Conservation (phyloP, 2,797 vertebrate species). For the Hippocampus kuda region DNA sequence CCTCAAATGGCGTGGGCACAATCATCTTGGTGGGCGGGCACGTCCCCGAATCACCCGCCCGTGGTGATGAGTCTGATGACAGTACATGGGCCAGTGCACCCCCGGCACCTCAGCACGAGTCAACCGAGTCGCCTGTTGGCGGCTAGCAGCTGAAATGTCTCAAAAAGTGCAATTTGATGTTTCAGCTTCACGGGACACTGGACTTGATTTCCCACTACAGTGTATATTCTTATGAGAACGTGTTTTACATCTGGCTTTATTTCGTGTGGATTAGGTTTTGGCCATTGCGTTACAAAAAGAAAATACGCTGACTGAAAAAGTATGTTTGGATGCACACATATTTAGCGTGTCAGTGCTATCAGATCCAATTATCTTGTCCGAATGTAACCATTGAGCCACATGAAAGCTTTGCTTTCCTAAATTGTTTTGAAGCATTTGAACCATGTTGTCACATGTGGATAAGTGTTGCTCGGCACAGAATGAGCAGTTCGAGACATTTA, state of each 20-base stretch:
- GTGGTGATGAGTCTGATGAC: too few relatives aligned
- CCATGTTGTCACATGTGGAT: constrained; percentile 1
- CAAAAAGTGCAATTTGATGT: too few relatives aligned
- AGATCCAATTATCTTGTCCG: background rate
- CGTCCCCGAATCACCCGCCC: too few relatives aligned
- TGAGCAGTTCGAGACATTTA: background rate
- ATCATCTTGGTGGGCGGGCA: too few relatives aligned
- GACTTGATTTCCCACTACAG: too few relatives aligned
- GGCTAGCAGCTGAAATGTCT: too few relatives aligned
- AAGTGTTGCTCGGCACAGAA: background rate
- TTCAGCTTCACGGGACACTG: too few relatives aligned
- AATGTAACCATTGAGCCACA: background rate
- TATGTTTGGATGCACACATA: background rate
- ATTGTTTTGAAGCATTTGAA: constrained; percentile 3
- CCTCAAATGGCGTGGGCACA: too few relatives aligned
- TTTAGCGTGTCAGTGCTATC: background rate
- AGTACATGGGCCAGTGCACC: too few relatives aligned
- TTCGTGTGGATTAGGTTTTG: background rate
- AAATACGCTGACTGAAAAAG: background rate
- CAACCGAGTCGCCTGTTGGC: too few relatives aligned
- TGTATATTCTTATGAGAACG: background rate
- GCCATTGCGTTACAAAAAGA: background rate
- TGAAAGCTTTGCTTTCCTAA: background rate
- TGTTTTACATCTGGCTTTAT: background rate
- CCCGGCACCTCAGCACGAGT: too few relatives aligned